Conservation (phyloP, 2,888 invertebrate species). For the Lasiommata megera region DNA sequence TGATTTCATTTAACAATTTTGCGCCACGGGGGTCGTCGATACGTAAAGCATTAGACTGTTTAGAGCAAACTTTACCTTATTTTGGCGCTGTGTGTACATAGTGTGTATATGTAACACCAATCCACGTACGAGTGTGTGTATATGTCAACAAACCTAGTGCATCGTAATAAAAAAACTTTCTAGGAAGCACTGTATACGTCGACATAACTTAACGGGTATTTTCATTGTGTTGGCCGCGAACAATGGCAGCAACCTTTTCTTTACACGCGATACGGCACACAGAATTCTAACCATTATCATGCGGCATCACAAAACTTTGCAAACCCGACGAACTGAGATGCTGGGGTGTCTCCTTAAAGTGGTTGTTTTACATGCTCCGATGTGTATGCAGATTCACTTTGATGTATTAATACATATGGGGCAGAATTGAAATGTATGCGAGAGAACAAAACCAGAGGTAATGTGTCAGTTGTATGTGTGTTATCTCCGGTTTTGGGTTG, state of each 20-base stretch:
- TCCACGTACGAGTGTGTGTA: too few relatives aligned
- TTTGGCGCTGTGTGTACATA: too few relatives aligned
- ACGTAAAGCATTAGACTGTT: too few relatives aligned
- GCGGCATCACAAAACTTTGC: not conserved
- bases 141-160: not conserved
- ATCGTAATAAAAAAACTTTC: conserved; percentile 5
- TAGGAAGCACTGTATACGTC: conserved; percentile 8
- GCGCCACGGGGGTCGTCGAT: too few relatives aligned
- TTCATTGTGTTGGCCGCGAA: conserved; percentile 8
- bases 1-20: too few relatives aligned
- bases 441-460: too few relatives aligned
- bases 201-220: conserved; percentile 6
- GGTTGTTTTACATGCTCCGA: not conserved
- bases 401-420: not conserved
- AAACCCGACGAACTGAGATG: not conserved
- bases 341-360: not conserved
- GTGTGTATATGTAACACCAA: too few relatives aligned
- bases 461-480: too few relatives aligned
- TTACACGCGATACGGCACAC: conserved; percentile 1
- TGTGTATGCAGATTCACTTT: not conserved
- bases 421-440: too few relatives aligned
- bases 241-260: conserved; percentile 5
- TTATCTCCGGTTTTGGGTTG: too few relatives aligned
- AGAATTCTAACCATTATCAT: conserved; percentile 15
- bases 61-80: too few relatives aligned